phyloP scores from a whole-genome alignment of 2,888 invertebrate genomes.

The Melanophora roralis region DNA sequence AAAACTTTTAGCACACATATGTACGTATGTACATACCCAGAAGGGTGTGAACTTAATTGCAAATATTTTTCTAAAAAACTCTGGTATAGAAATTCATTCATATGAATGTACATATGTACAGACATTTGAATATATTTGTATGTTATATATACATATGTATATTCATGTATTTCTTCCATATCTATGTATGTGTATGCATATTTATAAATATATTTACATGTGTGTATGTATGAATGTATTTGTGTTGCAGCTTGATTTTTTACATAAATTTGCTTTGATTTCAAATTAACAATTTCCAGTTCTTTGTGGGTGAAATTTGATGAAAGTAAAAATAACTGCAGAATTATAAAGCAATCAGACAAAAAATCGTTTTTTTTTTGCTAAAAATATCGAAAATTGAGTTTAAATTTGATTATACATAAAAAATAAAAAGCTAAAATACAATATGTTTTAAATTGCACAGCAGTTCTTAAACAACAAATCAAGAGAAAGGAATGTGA shows the following conservation, averaged over 20 bases:
- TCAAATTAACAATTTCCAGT: constrained; percentile 48
- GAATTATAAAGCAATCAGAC: not conserved
- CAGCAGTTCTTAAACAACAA: not conserved
- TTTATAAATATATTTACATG: not conserved
- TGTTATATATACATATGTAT: constrained; percentile 6
- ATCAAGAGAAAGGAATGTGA: too few relatives aligned
- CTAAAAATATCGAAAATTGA: constrained; percentile 39
- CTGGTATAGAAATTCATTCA: too few relatives aligned
- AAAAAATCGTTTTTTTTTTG: constrained; percentile 9
- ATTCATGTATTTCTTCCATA: not conserved
- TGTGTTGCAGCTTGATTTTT: constrained; percentile 33
- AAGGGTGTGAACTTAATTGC: too few relatives aligned
- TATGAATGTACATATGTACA: too few relatives aligned
- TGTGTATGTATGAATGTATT: too few relatives aligned
- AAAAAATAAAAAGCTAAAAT: not conserved
- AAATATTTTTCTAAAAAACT: too few relatives aligned
- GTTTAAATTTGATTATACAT: constrained; percentile 32
- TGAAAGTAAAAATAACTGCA: not conserved
- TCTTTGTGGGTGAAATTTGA: constrained; percentile 34
- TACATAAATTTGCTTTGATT: constrained; percentile 57
- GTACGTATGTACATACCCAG: too few relatives aligned
- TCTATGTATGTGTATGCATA: not conserved
- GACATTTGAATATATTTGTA: constrained; percentile 28
- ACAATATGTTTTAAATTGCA: not conserved
- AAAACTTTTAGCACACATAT: too few relatives aligned